Percentiles rank a stretch among this genome's conserved stretches.
These are phyloP conservation scores for Sebastiscus tertius DNA, from an alignment of 2,797 vertebrate genomes.

Conservation along the genomic window DNA sequence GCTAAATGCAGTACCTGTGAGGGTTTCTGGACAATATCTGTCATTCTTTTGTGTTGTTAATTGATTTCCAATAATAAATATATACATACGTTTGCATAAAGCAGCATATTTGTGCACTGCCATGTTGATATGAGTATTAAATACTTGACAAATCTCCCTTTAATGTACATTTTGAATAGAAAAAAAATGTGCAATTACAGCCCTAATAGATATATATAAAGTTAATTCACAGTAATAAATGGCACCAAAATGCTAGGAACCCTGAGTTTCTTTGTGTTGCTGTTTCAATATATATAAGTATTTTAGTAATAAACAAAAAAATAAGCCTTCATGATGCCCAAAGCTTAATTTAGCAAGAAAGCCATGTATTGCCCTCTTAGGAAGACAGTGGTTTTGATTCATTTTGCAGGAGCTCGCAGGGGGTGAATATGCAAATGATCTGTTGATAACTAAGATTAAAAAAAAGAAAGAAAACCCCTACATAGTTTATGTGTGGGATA, in stretches of 20 bases:
- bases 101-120: too few species aligned
- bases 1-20: too few species aligned
- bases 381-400: not conserved
- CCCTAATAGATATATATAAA: too few species aligned
- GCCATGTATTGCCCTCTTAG: not conserved
- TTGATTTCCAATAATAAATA: too few species aligned
- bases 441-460: not conserved
- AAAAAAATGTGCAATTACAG: too few species aligned
- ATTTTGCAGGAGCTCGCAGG: not conserved
- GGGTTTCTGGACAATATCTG: too few species aligned
- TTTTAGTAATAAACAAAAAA: not conserved
- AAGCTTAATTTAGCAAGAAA: not conserved
- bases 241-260: not conserved
- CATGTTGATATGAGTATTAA: too few species aligned
- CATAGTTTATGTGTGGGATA: not conserved
- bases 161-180: too few species aligned
- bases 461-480: not conserved
- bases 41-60: too few species aligned
- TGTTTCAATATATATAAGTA: not conserved
- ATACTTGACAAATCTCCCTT: too few species aligned
- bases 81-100: too few species aligned
- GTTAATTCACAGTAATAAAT: not conserved
- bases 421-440: not conserved
- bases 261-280: too few species aligned
- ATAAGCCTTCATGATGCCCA: not conserved